Percentiles rank a stretch among this genome's conserved stretches.
Evolutionary conservation across 2,888 invertebrate species (phyloP).

Genomic region (Melikaiella ostensackeni): DNA sequence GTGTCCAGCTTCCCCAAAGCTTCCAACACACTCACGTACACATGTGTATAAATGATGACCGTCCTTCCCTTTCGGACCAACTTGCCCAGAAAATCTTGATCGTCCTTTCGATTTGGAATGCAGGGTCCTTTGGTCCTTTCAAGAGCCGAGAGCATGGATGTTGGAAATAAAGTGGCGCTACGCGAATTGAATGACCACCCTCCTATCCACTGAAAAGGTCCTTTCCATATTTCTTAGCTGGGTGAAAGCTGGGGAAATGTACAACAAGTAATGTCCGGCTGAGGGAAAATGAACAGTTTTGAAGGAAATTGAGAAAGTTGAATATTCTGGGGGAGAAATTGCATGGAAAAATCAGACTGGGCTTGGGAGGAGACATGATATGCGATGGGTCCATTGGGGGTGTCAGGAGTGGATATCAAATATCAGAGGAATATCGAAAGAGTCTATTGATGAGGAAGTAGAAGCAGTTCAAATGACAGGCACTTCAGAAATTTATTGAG

Average conservation of each 20-base stretch:
- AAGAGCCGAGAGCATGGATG: background rate
- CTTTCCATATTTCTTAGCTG: slow-evolving; percentile 22
- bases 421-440: slow-evolving; percentile 30
- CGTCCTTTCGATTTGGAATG: slow-evolving; percentile 27
- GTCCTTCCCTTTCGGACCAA: background rate
- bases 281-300: background rate
- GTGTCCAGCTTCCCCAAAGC: slow-evolving; percentile 29
- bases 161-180: slow-evolving; percentile 31
- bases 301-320: slow-evolving; percentile 11
- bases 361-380: background rate
- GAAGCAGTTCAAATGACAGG: slow-evolving; percentile 25
- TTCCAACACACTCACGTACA: slow-evolving; percentile 15
- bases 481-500: slow-evolving; percentile 14
- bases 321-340: background rate
- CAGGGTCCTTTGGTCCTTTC: background rate
- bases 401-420: slow-evolving; percentile 15
- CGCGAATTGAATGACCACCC: slow-evolving; percentile 33
- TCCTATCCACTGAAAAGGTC: background rate
- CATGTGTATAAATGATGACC: slow-evolving; percentile 6
- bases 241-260: background rate
- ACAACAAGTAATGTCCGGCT: background rate
- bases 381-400: background rate
- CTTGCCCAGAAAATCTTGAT: slow-evolving; percentile 16
- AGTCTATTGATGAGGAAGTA: slow-evolving; percentile 34
- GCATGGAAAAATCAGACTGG: background rate